phyloP scores from a whole-genome alignment of 1,140 invertebrate species.

The Steinernema khuongi region DNA sequence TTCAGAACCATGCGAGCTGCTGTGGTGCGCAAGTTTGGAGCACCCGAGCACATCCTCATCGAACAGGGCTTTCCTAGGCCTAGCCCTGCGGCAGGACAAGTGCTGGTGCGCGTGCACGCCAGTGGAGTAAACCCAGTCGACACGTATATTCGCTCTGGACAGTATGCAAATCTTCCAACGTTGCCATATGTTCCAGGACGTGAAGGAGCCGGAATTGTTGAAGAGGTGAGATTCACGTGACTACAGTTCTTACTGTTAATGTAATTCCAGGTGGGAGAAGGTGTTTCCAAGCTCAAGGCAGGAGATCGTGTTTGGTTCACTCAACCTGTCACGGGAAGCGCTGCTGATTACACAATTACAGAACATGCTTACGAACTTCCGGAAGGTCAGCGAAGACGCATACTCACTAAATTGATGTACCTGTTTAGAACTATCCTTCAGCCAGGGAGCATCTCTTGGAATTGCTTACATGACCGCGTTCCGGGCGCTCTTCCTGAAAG shows the following conservation, averaged over 20 bases:
- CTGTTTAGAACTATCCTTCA: conserved; percentile 59
- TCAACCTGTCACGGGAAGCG: conserved; percentile 59
- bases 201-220: conserved; percentile 64
- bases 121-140: conserved; percentile 67
- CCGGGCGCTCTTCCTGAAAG: conserved; percentile 42
- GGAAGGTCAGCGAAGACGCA: conserved; percentile 39
- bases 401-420: neutral
- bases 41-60: conserved; percentile 24
- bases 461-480: conserved; percentile 65
- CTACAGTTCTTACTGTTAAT: conserved; percentile 60
- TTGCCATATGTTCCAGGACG: conserved; percentile 64
- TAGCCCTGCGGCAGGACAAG: conserved; percentile 49
- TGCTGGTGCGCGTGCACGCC: conserved; percentile 62
- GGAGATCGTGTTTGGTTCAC: conserved; percentile 64
- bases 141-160: conserved; percentile 64
- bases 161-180: conserved; percentile 59
- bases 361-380: conserved; percentile 59
- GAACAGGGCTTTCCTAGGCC: neutral
- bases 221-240: conserved; percentile 57
- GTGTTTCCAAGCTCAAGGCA: conserved; percentile 56
- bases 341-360: conserved; percentile 63
- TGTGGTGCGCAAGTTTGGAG: conserved; percentile 29
- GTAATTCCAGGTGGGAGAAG: conserved; percentile 15
- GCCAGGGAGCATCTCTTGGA: conserved; percentile 65
- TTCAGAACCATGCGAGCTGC: conserved; percentile 25